phyloP scores from a whole-genome alignment of 2,113 vertebrate species.

The Lophius piscatorius region DNA sequence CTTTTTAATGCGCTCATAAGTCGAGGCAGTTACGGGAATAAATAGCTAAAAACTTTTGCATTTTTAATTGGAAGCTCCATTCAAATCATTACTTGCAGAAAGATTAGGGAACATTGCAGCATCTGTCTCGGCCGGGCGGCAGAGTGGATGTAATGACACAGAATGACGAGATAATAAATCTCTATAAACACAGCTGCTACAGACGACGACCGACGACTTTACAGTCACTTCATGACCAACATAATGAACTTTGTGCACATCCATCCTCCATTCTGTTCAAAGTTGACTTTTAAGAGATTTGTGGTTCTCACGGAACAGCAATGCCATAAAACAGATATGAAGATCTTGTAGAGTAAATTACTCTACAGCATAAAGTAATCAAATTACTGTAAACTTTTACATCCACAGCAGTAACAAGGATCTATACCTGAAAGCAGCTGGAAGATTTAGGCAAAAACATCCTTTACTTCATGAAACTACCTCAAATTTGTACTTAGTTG shows the following conservation, averaged over 20 bases:
- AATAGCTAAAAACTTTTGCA: conserved; percentile 41
- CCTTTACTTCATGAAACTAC: no score
- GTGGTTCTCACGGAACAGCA: no score
- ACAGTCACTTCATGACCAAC: conserved; percentile 42
- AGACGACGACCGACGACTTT: no score
- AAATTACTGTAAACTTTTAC: no score
- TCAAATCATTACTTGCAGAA: conserved; percentile 45
- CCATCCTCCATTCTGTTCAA: not conserved
- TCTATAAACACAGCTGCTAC: conserved; percentile 9
- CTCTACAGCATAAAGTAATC: no score
- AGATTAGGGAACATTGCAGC: conserved; percentile 21
- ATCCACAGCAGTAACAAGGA: no score
- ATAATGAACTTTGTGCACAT: conserved; percentile 28
- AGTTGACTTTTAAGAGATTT: no score
- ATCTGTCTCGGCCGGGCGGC: not conserved
- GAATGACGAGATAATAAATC: conserved; percentile 18
- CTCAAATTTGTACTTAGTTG: no score
- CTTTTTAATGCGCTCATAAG: conserved; percentile 68
- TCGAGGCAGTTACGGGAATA: conserved; percentile 52
- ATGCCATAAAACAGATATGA: no score
- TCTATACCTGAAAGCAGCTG: no score
- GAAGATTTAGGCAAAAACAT: no score
- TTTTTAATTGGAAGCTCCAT: conserved; percentile 58
- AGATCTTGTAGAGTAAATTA: no score
- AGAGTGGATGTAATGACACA: not conserved